Percentiles rank a stretch among this genome's conserved stretches.
Evolutionary conservation across 2,113 vertebrate genomes (phyloP).

Genomic region (Trachemys scripta): DNA sequence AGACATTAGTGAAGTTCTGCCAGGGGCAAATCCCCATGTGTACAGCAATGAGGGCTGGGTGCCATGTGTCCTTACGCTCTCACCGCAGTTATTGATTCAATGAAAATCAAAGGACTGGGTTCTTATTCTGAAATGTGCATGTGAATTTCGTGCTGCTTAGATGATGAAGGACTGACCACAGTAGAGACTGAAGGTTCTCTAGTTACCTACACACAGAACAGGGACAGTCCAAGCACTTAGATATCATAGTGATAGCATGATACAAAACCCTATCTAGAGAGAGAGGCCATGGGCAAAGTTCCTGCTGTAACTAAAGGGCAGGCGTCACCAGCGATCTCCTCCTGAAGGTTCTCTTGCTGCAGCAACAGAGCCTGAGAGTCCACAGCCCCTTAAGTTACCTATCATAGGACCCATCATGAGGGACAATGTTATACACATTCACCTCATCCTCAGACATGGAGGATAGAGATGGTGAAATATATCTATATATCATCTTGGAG

Average conservation of each 20-base stretch:
- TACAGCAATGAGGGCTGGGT: background rate
- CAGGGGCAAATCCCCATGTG: background rate
- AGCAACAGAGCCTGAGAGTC: background rate
- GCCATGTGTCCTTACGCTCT: background rate
- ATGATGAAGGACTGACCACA: background rate
- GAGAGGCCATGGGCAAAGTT: background rate
- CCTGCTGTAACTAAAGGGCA: background rate
- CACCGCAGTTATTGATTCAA: background rate
- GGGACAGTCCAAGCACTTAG: background rate
- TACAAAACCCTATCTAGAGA: background rate
- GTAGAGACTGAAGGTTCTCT: background rate
- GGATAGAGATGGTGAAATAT: background rate
- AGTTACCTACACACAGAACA: background rate
- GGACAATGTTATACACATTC: fast-evolving
- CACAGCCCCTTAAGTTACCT: background rate
- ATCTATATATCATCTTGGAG: background rate
- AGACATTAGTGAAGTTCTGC: background rate
- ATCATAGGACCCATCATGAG: background rate
- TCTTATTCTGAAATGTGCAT: background rate
- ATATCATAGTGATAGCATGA: background rate
- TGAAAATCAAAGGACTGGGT: background rate
- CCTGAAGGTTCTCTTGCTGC: background rate
- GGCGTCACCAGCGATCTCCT: background rate
- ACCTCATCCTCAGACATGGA: fast-evolving
- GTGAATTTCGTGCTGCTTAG: background rate